A percentile compares a stretch with the other conserved stretches of the same genome.
Evolutionary conservation across 2,797 vertebrate genomes (phyloP).

Genomic region (Syngnathus acus): DNA sequence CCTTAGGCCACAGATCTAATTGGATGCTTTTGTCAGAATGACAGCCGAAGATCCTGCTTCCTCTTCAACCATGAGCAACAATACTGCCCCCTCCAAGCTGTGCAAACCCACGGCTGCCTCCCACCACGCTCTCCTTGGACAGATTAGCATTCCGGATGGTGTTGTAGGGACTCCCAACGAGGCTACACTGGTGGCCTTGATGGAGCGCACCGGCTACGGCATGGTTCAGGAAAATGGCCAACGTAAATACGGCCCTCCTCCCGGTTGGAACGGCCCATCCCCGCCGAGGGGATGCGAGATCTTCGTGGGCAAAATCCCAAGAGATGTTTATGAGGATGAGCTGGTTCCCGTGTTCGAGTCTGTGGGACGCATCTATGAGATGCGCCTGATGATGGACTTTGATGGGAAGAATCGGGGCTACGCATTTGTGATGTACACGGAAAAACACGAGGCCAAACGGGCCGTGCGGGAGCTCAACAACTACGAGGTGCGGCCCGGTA

Average conservation of each 20-base stretch:
- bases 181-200: constrained; percentile 79
- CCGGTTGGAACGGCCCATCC: constrained; percentile 83
- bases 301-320: constrained; percentile 96
- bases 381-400: constrained; percentile 99
- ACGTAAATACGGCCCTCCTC: constrained; percentile 93
- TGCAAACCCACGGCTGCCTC: constrained; percentile 51
- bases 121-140: constrained; percentile 67
- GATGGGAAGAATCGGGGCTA: constrained; percentile 97
- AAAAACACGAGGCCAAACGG: constrained; percentile 91
- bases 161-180: constrained; percentile 86
- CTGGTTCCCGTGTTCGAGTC: constrained; percentile 93
- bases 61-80: constrained; percentile 84
- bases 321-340: constrained; percentile 96
- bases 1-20: constrained; percentile 71
- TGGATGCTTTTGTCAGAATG: constrained; percentile 94
- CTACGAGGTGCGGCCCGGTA: constrained; percentile 90
- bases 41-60: constrained; percentile 93
- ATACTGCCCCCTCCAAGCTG: constrained; percentile 55
- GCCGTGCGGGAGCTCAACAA: constrained; percentile 97
- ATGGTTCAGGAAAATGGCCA: constrained; percentile 98
- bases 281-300: constrained; percentile 94
- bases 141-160: constrained; percentile 76
- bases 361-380: constrained; percentile 92
- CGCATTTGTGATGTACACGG: constrained; percentile 94
- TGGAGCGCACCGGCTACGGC: constrained; percentile 87